These are phyloP conservation scores for Gymnocypris eckloni DNA, from an alignment of 2,797 vertebrate species.

Conservation along the genomic window DNA sequence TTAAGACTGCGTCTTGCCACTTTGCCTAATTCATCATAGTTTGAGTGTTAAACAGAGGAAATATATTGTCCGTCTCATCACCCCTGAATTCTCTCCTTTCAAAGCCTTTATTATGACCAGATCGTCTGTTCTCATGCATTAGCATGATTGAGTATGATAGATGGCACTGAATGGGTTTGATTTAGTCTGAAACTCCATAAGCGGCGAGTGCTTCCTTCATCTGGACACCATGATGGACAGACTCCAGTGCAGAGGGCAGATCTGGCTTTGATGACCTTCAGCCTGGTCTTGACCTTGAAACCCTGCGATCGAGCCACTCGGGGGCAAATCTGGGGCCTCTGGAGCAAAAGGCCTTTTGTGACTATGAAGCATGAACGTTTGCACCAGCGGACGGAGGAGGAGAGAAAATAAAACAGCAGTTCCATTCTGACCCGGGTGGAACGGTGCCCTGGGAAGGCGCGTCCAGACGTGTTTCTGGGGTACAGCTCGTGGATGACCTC, in stretches of 20 bases:
- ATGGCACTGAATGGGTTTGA: conserved; percentile 69
- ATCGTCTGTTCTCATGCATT: conserved; percentile 59
- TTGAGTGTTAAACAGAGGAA: conserved; percentile 44
- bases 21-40: conserved; percentile 35
- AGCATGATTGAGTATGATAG: conserved; percentile 66
- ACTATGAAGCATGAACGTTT: conserved; percentile 38
- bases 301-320: conserved; percentile 3
- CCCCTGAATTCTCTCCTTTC: conserved; percentile 50
- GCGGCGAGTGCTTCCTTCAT: conserved; percentile 70
- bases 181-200: conserved; percentile 72
- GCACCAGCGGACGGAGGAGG: not conserved
- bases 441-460: conserved; percentile 11
- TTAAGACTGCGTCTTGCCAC: conserved; percentile 8
- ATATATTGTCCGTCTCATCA: conserved; percentile 46
- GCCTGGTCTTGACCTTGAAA: conserved; percentile 59
- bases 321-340: conserved; percentile 37
- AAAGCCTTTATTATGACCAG: conserved; percentile 65
- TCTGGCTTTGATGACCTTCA: conserved; percentile 56
- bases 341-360: conserved; percentile 49
- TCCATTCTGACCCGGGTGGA: conserved; percentile 35
- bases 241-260: conserved; percentile 45
- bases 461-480: conserved; percentile 48
- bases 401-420: conserved; percentile 53
- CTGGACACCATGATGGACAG: conserved; percentile 70
- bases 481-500: conserved; percentile 27